Conservation (phyloP, 2,888 invertebrate genomes). For the Xanthia icteritia region DNA sequence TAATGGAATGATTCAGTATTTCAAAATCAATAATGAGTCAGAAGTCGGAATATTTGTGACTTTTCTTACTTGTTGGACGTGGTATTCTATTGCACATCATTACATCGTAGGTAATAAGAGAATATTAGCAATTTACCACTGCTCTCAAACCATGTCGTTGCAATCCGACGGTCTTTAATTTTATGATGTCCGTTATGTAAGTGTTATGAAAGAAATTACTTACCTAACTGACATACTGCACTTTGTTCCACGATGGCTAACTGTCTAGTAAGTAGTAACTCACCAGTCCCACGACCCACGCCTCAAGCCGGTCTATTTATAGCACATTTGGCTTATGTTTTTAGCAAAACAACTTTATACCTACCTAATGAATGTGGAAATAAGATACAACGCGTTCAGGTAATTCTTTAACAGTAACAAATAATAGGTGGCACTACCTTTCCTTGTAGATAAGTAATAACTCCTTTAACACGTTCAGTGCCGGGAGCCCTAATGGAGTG, state of each 20-base stretch:
- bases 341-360: constrained; percentile 26
- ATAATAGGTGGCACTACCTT: background rate
- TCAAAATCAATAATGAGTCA: constrained; percentile 34
- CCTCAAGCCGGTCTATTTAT: constrained; percentile 76
- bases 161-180: constrained; percentile 48
- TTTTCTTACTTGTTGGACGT: constrained; percentile 5
- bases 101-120: constrained; percentile 28
- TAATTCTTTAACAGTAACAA: constrained; percentile 1
- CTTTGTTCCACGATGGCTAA: constrained; percentile 48
- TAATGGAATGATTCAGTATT: constrained; percentile 44
- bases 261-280: constrained; percentile 48
- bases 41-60: constrained; percentile 3
- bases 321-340: constrained; percentile 70
- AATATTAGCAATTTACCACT: constrained; percentile 46
- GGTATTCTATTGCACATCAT: constrained; percentile 11
- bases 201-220: constrained; percentile 52
- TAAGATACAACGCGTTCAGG: constrained; percentile 9
- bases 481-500: no score
- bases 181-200: constrained; percentile 54
- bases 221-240: constrained; percentile 56
- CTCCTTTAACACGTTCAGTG: no score
- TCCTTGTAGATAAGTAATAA: background rate
- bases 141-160: constrained; percentile 30
- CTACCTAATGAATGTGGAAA: background rate
- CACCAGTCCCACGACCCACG: constrained; percentile 61